phyloP scores from a whole-genome alignment of 2,888 invertebrate genomes.

The Drosophila cognata region DNA sequence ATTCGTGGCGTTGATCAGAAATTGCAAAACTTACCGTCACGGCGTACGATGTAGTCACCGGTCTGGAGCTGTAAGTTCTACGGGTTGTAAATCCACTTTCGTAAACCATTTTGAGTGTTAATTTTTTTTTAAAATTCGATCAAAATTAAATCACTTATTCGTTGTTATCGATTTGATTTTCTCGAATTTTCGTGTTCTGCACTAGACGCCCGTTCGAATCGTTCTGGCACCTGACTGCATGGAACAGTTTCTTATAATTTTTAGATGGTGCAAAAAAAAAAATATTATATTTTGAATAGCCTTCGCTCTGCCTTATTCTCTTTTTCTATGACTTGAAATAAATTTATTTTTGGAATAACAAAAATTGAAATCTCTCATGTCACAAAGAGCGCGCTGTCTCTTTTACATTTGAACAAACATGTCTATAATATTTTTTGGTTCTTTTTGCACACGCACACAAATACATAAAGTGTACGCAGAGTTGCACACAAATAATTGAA shows the following conservation, averaged over 20 bases:
- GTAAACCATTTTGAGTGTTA: slow-evolving; percentile 91
- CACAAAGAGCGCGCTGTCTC: slow-evolving; percentile 59
- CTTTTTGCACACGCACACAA: slow-evolving; percentile 29
- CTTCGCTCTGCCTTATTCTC: slow-evolving; percentile 50
- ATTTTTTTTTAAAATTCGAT: slow-evolving; percentile 26
- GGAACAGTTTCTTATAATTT: slow-evolving; percentile 81
- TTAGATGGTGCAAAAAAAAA: slow-evolving; percentile 59
- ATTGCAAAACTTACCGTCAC: slow-evolving; percentile 90
- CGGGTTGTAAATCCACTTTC: slow-evolving; percentile 96
- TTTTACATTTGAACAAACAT: slow-evolving; percentile 34
- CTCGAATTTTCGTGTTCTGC: slow-evolving; percentile 80
- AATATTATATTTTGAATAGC: slow-evolving; percentile 38
- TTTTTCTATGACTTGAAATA: slow-evolving; percentile 60
- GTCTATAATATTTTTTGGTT: slow-evolving; percentile 34
- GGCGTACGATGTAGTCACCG: slow-evolving; percentile 89
- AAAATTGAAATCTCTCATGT: slow-evolving; percentile 66
- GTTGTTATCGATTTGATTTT: slow-evolving; percentile 65
- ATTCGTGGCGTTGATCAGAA: slow-evolving; percentile 11
- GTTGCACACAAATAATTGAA: slow-evolving; percentile 25
- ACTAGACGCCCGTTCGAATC: slow-evolving; percentile 85
- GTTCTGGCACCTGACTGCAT: slow-evolving; percentile 79
- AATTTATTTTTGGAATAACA: slow-evolving; percentile 85
- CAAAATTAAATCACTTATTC: slow-evolving; percentile 58
- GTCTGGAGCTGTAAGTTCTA: slow-evolving; percentile 91
- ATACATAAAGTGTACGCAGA: neutral